These are phyloP conservation scores for Leptinotarsa rubiginosa DNA, from an alignment of 2,888 invertebrate genomes.

Conservation along the genomic window DNA sequence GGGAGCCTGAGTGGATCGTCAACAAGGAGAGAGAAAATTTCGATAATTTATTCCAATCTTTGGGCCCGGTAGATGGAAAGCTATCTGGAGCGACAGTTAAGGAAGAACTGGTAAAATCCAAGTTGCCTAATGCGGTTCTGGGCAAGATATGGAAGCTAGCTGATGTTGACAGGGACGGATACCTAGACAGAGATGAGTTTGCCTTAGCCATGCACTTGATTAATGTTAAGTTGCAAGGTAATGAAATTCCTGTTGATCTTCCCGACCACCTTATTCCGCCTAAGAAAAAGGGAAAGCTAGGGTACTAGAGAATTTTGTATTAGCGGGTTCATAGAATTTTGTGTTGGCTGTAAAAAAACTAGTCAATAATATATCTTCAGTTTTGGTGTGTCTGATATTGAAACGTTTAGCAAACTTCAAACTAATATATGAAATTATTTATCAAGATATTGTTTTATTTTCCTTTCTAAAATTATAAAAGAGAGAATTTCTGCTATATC, in stretches of 20 bases:
- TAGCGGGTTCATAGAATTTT: conserved; percentile 25
- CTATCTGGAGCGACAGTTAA: conserved; percentile 92
- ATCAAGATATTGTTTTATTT: not conserved
- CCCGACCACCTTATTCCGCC: conserved; percentile 93
- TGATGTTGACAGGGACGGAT: conserved; percentile 94
- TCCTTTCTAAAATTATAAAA: not conserved
- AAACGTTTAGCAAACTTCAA: not conserved
- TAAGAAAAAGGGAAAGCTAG: conserved; percentile 70
- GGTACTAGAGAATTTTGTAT: conserved; percentile 36
- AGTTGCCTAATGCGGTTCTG: conserved; percentile 94
- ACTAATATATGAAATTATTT: conserved; percentile 4
- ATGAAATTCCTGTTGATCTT: conserved; percentile 87
- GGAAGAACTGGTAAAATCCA: conserved; percentile 95
- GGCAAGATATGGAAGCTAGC: conserved; percentile 98
- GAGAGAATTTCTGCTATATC: not conserved
- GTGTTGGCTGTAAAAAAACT: conserved; percentile 9
- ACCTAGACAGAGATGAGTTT: conserved; percentile 94
- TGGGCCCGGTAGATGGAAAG: conserved; percentile 91
- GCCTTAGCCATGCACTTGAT: conserved; percentile 97
- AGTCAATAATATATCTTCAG: conserved; percentile 1
- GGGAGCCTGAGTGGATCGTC: conserved; percentile 97
- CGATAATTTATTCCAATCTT: conserved; percentile 82
- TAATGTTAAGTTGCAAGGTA: conserved; percentile 87
- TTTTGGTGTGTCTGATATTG: not conserved
- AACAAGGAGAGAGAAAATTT: conserved; percentile 86